Evolutionary conservation across 2,797 vertebrate genomes (phyloP).

Genomic region (Xyrichtys novacula): DNA sequence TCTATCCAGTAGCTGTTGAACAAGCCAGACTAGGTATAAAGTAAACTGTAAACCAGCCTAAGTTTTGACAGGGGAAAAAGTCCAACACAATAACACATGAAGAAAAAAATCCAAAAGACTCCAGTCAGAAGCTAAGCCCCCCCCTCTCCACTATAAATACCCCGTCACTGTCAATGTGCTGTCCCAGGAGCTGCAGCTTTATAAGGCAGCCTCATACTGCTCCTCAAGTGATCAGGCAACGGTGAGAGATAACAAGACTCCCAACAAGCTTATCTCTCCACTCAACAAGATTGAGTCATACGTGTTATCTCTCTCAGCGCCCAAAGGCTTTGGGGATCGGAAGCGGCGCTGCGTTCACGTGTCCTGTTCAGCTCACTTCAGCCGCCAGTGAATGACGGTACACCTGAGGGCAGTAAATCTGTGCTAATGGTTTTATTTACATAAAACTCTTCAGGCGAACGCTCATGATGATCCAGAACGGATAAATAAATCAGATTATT

Average conservation of each 20-base stretch:
- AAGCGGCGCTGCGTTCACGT: conserved; percentile 48
- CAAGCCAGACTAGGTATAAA: too few relatives aligned
- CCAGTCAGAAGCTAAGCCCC: conserved; percentile 12
- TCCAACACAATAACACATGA: conserved; percentile 16
- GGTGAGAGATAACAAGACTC: conserved; percentile 64
- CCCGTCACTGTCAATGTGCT: conserved; percentile 48
- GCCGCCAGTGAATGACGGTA: background rate
- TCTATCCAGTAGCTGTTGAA: background rate
- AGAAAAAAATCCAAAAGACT: conserved; percentile 25
- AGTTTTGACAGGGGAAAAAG: conserved; percentile 12
- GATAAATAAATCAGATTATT: too few relatives aligned
- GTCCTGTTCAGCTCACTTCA: conserved; percentile 28
- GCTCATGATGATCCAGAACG: background rate
- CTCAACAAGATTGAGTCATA: conserved; percentile 66
- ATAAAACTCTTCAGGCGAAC: background rate
- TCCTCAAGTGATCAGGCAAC: conserved; percentile 61
- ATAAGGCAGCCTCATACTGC: conserved; percentile 56
- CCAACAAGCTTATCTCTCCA: conserved; percentile 72
- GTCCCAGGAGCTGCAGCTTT: conserved; percentile 54
- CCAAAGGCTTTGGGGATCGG: conserved; percentile 41
- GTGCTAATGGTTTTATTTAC: conserved; percentile 20
- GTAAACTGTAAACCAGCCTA: too few relatives aligned
- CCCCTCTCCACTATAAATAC: conserved; percentile 72
- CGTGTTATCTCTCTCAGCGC: conserved; percentile 54
- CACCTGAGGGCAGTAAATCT: conserved; percentile 36